These are phyloP conservation scores for Pharmacophagus antenor DNA, from an alignment of 2,888 invertebrate genomes.

Conservation along the genomic window DNA sequence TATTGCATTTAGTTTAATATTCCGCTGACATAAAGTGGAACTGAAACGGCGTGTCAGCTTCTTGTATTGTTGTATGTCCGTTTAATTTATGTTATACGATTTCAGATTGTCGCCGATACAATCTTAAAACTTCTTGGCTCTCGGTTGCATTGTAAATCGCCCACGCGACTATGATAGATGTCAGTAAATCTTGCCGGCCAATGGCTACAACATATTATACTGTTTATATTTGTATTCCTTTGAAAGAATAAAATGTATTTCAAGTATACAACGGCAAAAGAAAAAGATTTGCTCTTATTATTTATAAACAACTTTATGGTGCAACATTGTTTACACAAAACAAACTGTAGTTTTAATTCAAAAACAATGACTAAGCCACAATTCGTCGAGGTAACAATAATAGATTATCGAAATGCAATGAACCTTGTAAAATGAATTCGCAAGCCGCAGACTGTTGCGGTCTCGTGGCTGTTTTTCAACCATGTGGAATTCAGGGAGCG, in stretches of 20 bases:
- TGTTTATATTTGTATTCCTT: conserved; percentile 11
- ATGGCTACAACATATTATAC: conserved; percentile 15
- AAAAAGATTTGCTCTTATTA: conserved; percentile 2
- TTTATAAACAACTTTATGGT: background rate
- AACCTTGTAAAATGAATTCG: conserved; percentile 62
- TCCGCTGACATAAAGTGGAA: conserved; percentile 52
- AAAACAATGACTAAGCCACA: conserved; percentile 29
- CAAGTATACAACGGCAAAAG: background rate
- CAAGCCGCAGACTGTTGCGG: conserved; percentile 60
- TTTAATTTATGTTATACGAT: conserved; percentile 43
- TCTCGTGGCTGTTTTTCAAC: conserved; percentile 52
- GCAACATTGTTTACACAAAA: background rate
- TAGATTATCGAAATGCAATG: conserved; percentile 63
- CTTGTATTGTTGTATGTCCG: conserved; percentile 50
- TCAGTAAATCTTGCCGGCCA: conserved; percentile 24
- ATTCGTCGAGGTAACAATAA: conserved; percentile 39
- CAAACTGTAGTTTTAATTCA: background rate
- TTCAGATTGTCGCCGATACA: conserved; percentile 28
- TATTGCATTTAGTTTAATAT: conserved; percentile 51
- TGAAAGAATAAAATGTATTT: background rate
- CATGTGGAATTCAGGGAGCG: conserved; percentile 40
- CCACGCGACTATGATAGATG: conserved; percentile 26
- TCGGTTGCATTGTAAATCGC: conserved; percentile 28
- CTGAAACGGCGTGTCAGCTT: conserved; percentile 46
- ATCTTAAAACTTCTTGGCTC: conserved; percentile 26